A percentile compares a stretch with the other conserved stretches of the same genome.
Conservation (phyloP, 2,888 invertebrate species). For the Nemotelus nigrinus region DNA sequence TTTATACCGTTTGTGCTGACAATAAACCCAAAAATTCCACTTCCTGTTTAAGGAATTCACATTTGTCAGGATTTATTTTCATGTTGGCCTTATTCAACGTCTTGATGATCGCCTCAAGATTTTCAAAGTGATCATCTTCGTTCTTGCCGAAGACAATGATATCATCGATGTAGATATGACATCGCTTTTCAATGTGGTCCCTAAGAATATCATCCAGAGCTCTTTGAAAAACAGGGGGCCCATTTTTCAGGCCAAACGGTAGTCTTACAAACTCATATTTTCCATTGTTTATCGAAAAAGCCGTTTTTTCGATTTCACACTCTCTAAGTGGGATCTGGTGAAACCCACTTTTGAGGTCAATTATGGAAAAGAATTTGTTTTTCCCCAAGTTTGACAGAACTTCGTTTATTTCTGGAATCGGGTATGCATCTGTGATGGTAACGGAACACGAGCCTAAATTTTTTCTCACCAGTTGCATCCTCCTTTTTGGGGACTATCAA, state of each 20-base stretch:
- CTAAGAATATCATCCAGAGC: slow-evolving; percentile 8
- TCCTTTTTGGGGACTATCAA: too few relatives aligned
- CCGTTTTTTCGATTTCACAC: slow-evolving; percentile 49
- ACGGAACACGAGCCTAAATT: too few relatives aligned
- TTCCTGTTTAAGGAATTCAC: slow-evolving; percentile 19
- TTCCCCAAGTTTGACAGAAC: slow-evolving; percentile 7
- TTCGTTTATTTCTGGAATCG: neutral
- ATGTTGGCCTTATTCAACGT: neutral
- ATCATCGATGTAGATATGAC: slow-evolving; percentile 14
- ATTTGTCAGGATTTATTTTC: slow-evolving; percentile 24
- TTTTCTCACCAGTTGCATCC: too few relatives aligned
- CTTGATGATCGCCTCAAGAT: neutral
- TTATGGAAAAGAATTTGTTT: slow-evolving; percentile 39
- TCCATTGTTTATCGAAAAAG: slow-evolving; percentile 48
- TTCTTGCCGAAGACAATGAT: slow-evolving; percentile 21
- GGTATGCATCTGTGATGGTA: too few relatives aligned
- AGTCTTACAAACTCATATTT: slow-evolving; percentile 34
- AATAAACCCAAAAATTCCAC: neutral
- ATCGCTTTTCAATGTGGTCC: slow-evolving; percentile 13
- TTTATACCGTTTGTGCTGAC: slow-evolving; percentile 21
- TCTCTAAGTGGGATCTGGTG: slow-evolving; percentile 48
- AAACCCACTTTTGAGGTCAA: slow-evolving; percentile 49
- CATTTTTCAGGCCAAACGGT: slow-evolving; percentile 20
- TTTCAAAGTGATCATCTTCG: slow-evolving; percentile 2
- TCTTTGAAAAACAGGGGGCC: slow-evolving; percentile 8